Conservation (phyloP, 2,888 invertebrate species). For the Prostheceraeus crozeri region DNA sequence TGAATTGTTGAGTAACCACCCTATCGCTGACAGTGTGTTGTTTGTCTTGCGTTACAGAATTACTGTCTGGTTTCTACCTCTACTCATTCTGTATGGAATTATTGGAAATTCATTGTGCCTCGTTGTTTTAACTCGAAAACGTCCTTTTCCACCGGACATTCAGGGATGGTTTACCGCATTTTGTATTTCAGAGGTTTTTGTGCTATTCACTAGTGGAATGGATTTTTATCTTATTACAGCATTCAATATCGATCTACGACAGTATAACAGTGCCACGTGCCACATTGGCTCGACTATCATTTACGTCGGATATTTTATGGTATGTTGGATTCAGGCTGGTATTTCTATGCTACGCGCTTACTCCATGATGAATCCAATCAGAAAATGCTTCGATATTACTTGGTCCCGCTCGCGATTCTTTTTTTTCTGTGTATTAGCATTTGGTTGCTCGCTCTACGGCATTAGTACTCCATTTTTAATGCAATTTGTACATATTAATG, state of each 20-base stretch:
- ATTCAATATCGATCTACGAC: not conserved
- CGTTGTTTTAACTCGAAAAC: not conserved
- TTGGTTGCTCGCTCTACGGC: too few relatives aligned
- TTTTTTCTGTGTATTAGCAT: too few relatives aligned
- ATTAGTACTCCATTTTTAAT: too few relatives aligned
- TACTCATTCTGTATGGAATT: constrained; percentile 5
- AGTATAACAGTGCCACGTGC: not conserved
- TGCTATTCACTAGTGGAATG: constrained; percentile 7
- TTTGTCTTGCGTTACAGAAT: too few relatives aligned
- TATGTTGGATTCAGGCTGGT: constrained; percentile 17
- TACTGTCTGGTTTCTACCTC: constrained; percentile 20
- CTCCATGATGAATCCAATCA: not conserved
- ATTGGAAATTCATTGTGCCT: not conserved
- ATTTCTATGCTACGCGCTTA: constrained; percentile 1
- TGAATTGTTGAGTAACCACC: too few relatives aligned
- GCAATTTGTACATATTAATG: too few relatives aligned
- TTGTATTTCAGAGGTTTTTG: not conserved
- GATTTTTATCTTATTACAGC: constrained; percentile 13
- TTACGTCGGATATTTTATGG: not conserved
- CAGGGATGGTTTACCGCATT: not conserved
- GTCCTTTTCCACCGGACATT: not conserved
- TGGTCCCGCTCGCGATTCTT: too few relatives aligned
- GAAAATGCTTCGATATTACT: not conserved
- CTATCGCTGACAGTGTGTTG: too few relatives aligned
- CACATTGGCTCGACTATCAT: not conserved